A percentile compares a stretch with the other conserved stretches of the same genome.
These are phyloP conservation scores for Sarotherodon lohbergeri DNA, from an alignment of 2,113 vertebrate species.

Conservation along the genomic window DNA sequence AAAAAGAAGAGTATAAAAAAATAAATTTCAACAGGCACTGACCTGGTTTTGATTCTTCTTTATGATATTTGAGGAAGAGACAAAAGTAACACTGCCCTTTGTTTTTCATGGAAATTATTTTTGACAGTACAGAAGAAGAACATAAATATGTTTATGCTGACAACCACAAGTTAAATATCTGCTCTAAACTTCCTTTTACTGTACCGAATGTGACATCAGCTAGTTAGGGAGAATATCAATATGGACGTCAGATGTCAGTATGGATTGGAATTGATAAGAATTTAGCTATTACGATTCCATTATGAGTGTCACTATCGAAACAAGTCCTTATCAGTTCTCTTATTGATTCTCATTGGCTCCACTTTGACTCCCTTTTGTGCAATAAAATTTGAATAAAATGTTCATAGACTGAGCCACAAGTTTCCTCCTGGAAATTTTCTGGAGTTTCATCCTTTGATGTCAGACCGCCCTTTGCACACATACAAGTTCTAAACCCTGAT, in stretches of 20 bases:
- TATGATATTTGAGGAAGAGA: background rate
- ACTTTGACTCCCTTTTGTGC: no score
- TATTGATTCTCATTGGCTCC: no score
- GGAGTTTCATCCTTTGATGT: background rate
- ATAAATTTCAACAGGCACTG: background rate
- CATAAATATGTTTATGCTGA: background rate
- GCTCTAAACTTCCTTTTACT: background rate
- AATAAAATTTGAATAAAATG: background rate
- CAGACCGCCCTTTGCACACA: background rate
- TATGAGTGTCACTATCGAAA: no score
- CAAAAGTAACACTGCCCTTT: background rate
- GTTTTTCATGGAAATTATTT: background rate
- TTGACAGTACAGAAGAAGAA: background rate
- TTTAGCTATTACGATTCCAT: no score
- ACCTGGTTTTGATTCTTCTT: background rate
- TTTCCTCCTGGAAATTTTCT: background rate
- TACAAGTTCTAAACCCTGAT: background rate
- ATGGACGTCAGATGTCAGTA: background rate
- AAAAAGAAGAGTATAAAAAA: background rate
- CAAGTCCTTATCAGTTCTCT: no score
- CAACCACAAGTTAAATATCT: background rate
- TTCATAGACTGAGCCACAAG: background rate
- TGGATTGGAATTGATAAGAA: no score
- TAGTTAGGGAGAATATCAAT: background rate
- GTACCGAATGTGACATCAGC: background rate